Evolutionary conservation across 2,888 invertebrate genomes (phyloP), one percentile per base, ranked within the genome.

Genomic region (Erebia epiphron): DNA sequence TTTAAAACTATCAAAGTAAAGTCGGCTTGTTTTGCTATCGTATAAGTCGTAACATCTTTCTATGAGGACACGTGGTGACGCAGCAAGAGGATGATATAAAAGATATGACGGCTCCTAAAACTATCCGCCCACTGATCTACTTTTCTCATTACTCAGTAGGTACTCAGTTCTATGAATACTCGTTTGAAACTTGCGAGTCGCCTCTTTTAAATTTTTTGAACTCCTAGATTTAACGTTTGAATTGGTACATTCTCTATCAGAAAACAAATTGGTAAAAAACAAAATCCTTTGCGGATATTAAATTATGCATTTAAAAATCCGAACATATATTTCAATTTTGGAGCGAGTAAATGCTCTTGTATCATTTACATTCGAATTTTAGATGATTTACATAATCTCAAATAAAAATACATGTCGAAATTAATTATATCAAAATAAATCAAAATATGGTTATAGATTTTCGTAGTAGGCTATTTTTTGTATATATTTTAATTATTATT

Each of bases 31-130:
- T 35, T 35, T 26, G 14, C 57, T 35, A 58, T 58, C 57, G 35
- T 14, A 21, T 14, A n/a, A n/a, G 57, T 57, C 57, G 26, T 57
- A 13, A 57, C 26, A 35, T 56, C 26, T 58, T n/a, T 58, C n/a
- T 14, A 58, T 3, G 57, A 58, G 35, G 14, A 14, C 21, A 5
- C n/a, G 35, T 58, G 26, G 35, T 2, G 35, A 35, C 26, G 7
- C 14, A 26, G 14, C 14, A 7, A 35, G 8, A 11, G 35, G 14
- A 14, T 18, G 54, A 56, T 18, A 13, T 8, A 13, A 14, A 35
- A 26, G 18, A 35, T 9, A 7, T 58, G 7, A 35, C 35, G n/a
- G 35, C 57, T 13, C n/a, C 57, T 58, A 8, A 11, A 52, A 16
- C 52, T 16, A 52, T 16, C 16, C 9, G 16, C 16, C 18, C 54